Conservation (phyloP, 2,797 vertebrate species). For the Periophthalmus magnuspinnatus region DNA sequence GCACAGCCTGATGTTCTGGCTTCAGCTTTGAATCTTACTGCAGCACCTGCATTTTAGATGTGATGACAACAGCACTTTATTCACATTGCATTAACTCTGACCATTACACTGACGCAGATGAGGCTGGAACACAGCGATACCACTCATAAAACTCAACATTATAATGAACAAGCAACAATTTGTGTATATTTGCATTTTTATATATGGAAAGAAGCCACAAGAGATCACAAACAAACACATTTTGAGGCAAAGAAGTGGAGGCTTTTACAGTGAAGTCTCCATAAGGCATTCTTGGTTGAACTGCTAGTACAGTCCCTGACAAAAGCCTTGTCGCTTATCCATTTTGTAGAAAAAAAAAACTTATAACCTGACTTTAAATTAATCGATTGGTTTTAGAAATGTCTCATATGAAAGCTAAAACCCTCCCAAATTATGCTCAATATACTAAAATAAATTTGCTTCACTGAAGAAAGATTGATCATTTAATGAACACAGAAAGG, state of each 20-base stretch:
- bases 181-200: background rate
- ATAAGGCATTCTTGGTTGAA: too few relatives aligned
- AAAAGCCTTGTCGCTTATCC: too few relatives aligned
- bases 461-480: too few relatives aligned
- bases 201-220: background rate
- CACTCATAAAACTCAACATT: background rate
- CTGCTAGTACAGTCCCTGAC: too few relatives aligned
- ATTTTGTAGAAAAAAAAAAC: too few relatives aligned
- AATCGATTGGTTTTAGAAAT: too few relatives aligned
- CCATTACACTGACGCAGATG: background rate
- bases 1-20: background rate
- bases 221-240: background rate
- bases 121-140: background rate
- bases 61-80: slow-evolving; percentile 8
- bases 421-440: too few relatives aligned
- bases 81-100: background rate
- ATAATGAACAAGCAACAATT: background rate
- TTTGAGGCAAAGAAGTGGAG: background rate
- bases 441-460: too few relatives aligned
- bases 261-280: too few relatives aligned
- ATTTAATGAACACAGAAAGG: too few relatives aligned
- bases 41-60: slow-evolving; percentile 5
- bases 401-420: too few relatives aligned
- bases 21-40: background rate
- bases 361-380: too few relatives aligned